Conservation (phyloP, 2,113 vertebrate genomes). For the Nycticebus coucang region DNA sequence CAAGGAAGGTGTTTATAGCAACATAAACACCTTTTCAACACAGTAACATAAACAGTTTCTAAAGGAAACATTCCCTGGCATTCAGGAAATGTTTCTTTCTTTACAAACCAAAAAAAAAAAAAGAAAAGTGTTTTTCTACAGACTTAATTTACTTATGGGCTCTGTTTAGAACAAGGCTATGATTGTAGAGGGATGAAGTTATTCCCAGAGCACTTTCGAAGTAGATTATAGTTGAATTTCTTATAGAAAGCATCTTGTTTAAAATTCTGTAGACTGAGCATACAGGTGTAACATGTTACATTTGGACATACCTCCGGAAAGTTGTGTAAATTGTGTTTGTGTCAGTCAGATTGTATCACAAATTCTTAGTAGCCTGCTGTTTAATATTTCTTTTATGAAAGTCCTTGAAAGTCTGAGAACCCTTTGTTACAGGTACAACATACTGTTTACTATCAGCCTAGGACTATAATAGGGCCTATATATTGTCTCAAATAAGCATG, state of each 20-base stretch:
- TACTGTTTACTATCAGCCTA: background rate
- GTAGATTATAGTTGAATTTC: conserved; percentile 23
- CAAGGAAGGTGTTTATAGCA: conserved; percentile 77
- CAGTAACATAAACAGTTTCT: conserved; percentile 79
- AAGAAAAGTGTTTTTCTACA: conserved; percentile 74
- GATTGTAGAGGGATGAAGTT: conserved; percentile 71
- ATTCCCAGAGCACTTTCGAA: conserved; percentile 58
- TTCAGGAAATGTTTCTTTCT: conserved; percentile 79
- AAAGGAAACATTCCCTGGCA: conserved; percentile 74
- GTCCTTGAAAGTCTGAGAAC: background rate
- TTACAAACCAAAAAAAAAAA: conserved; percentile 72
- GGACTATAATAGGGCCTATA: background rate
- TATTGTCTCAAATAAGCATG: background rate
- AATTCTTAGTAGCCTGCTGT: conserved; percentile 11
- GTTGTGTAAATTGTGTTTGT: conserved; percentile 40
- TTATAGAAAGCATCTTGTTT: conserved; percentile 63
- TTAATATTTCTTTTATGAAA: conserved; percentile 43
- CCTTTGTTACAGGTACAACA: background rate
- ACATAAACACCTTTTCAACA: conserved; percentile 78
- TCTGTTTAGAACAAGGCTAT: conserved; percentile 69
- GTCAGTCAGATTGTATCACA: background rate
- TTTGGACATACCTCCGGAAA: background rate
- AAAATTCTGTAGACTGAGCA: conserved; percentile 40
- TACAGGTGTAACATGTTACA: conserved; percentile 42
- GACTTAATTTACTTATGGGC: conserved; percentile 75